Base-by-base conservation (phyloP, 2,797 vertebrate species). In the Enoplosus armatus region DNA sequence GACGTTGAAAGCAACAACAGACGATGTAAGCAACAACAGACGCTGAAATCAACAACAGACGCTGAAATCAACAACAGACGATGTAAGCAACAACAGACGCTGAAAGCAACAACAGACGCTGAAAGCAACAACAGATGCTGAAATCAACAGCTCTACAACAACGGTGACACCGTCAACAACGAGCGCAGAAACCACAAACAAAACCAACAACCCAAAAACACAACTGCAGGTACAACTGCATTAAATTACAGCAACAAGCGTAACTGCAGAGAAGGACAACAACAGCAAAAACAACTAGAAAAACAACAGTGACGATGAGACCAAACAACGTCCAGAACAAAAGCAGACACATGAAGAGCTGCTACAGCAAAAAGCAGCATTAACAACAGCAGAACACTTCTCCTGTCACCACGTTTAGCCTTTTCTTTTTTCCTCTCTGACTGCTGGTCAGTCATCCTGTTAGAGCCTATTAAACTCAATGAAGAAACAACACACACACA, bases 401-500 rank as follows among this genome's bases (percentile, higher is more conserved):
- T 14, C 75, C 27, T 65, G 24, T 43, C n/a, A 39, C 22, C 61
- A 18, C 1, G 9, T 33, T 60, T 11, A 50, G n/a, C 9, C 27
- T 5, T 45, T 55, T 48, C 27, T 5, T 45, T 55, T 48, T 29
- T 43, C 1, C 12, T 4, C 10, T 48, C 15, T 18, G 9, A 37
- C 72, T 31, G 27, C 35, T 27, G 35, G 7, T 59, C 31, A 35
- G 27, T 24, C 26, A 2, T n/a, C 1, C 16, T 70, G 72, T 85
- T 70, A 51, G 31, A 72, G 67, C 6, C 11, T 14, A 74, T 72
- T 75, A 70, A 64, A 81, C 65, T 63, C 39, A 75, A 74, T 80
- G 78, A 84, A 83, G 45, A 67, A 75, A 70, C 55, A 53, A 45
- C 50, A 72, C 60, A 65, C n/a, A 67, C 58, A 48, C 53, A 69